Evolutionary conservation across 2,888 invertebrate genomes (phyloP), one percentile per base, ranked within the genome.

Genomic region (Meteorus cinctellus): DNA sequence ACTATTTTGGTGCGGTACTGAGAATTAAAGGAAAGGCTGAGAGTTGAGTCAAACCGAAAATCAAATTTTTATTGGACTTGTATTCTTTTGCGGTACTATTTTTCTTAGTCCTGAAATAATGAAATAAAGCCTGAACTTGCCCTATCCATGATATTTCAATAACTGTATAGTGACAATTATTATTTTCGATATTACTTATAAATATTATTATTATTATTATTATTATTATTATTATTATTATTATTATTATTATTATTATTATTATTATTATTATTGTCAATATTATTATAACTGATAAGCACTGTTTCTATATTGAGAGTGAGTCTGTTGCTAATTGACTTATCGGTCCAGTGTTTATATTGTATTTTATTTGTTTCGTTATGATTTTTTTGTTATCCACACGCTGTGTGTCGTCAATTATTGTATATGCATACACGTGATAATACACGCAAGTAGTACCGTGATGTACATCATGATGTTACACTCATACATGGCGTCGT

Each of bases 291-390:
- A 34, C 8, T 8, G 80, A 80, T 80, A 77, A 82, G 78, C 78
- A 80, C 75, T 77, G 85, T 86, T 45, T 8, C 2, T 86, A 84
- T 88, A 87, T 86, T 81, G 84, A 85, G 86, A 88, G 85, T 86
- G 87, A 86, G 86, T 86, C 87, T 85, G 84, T 85, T 86, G 84
- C 84, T 84, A 83, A 86, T 72, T 84, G 88, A 86, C 86, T 86
- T 55, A 55, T 55, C 86, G 86, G 86, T 88, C 88, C 87, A 88
- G 88, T 89, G 89, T 89, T 89, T 86, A 89, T 89, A 89, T 86
- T 89, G 88, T 89, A 89, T 89, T 89, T 89, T 89, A 88, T 89
- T 89, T 89, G 89, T 89, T 89, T 88, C 88, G 89, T 89, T 89
- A 88, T 88, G 83, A 84, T 83, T 82, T 80, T 82, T 81, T 79